phyloP scores from a whole-genome alignment of 2,113 vertebrate genomes.

The Menidia beryllina region DNA sequence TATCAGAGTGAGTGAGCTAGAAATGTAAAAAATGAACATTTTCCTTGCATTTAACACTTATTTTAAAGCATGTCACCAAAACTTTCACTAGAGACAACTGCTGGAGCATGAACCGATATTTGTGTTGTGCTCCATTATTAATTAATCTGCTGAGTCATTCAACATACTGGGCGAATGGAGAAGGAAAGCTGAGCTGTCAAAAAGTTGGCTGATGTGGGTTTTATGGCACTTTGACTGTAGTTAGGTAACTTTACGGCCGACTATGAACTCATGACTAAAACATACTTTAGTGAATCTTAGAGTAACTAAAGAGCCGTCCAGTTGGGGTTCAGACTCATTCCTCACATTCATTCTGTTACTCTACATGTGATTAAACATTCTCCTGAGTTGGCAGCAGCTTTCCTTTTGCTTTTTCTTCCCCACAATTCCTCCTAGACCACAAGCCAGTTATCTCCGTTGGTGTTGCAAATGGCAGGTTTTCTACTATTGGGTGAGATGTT shows the following conservation, averaged over 20 bases:
- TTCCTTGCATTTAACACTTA: background rate
- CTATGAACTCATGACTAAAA: too few species aligned
- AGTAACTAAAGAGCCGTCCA: too few species aligned
- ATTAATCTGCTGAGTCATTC: background rate
- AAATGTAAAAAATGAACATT: background rate
- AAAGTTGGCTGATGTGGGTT: too few species aligned
- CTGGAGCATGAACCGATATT: too few species aligned
- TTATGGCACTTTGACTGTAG: too few species aligned
- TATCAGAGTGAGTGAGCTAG: background rate
- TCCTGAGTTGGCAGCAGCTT: conserved; percentile 5
- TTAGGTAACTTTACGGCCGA: too few species aligned
- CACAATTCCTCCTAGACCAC: background rate
- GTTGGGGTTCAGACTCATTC: too few species aligned
- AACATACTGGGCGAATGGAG: background rate
- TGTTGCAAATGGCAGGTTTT: conserved; percentile 5
- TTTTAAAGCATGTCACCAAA: background rate
- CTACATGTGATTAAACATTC: conserved; percentile 10
- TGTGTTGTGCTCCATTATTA: too few species aligned
- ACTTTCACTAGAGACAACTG: background rate
- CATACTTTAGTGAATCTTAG: too few species aligned
- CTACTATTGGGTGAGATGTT: conserved; percentile 27
- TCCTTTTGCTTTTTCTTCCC: too few species aligned
- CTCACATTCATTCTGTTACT: conserved; percentile 19
- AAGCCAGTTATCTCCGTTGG: conserved; percentile 9
- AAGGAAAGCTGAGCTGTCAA: background rate